Conservation (phyloP, 2,113 vertebrate species). For the Casuarius casuarius region DNA sequence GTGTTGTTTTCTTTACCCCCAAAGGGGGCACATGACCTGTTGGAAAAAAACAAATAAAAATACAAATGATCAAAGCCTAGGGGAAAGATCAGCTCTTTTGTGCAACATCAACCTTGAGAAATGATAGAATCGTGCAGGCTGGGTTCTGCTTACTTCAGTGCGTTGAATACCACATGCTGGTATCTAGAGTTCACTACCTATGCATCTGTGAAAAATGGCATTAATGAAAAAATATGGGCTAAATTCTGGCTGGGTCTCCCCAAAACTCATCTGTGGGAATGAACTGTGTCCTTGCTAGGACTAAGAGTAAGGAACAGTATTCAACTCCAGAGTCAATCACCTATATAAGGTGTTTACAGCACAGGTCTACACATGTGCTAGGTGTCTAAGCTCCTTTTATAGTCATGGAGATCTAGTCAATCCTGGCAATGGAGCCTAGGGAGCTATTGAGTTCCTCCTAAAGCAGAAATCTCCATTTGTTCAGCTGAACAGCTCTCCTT, state of each 20-base stretch:
- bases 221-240: background rate
- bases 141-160: background rate
- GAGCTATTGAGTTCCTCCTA: background rate
- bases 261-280: background rate
- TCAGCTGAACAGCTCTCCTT: background rate
- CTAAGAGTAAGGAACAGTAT: background rate
- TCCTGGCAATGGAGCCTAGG: background rate
- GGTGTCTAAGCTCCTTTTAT: background rate
- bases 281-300: background rate
- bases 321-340: background rate
- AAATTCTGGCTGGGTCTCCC: background rate
- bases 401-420: background rate
- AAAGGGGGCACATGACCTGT: background rate
- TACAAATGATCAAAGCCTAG: conserved; percentile 12
- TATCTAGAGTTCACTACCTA: background rate
- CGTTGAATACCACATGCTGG: rapidly evolving
- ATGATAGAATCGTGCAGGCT: background rate
- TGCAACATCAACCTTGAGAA: background rate
- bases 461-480: background rate
- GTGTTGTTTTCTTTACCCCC: background rate
- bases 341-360: background rate
- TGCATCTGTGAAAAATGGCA: background rate
- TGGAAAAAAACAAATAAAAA: background rate
- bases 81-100: background rate
- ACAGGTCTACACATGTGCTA: background rate